These are phyloP conservation scores for Phalacrocorax brasilianus DNA, from an alignment of 2,113 vertebrate genomes.

Conservation along the genomic window DNA sequence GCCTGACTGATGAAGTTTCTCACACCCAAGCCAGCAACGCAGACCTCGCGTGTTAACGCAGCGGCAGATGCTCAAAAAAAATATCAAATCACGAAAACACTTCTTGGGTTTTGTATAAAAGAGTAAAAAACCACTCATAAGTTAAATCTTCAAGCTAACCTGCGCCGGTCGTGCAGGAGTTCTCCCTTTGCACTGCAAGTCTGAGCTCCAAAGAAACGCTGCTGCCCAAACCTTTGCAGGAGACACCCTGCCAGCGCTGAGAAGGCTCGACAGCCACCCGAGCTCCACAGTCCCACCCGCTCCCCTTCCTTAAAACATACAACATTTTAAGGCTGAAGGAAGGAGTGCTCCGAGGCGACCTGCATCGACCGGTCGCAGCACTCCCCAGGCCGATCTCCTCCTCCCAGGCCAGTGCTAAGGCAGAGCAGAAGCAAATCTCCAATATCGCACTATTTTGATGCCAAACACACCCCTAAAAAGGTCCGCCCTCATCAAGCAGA, in stretches of 20 bases:
- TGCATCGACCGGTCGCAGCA: fast-evolving
- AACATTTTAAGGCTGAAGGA: background rate
- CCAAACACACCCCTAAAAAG: fast-evolving
- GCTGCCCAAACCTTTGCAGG: background rate
- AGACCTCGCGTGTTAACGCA: fast-evolving
- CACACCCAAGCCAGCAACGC: background rate
- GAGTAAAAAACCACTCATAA: fast-evolving
- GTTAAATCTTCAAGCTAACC: background rate
- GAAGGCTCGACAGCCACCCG: fast-evolving
- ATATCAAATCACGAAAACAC: background rate
- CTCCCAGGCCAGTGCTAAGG: background rate
- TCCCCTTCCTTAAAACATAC: background rate
- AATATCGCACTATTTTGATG: fast-evolving
- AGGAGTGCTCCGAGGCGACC: background rate
- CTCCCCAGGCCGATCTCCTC: fast-evolving
- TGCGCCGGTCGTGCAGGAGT: background rate
- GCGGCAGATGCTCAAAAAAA: background rate
- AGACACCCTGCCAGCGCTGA: fast-evolving
- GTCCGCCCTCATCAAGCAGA: background rate
- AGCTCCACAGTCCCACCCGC: background rate
- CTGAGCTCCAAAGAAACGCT: background rate
- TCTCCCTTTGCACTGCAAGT: background rate
- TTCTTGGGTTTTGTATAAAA: background rate
- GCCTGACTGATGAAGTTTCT: background rate
- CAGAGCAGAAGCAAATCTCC: background rate